Evolutionary conservation across 2,113 vertebrate species (phyloP), one percentile per base, ranked within the genome.

Genomic region (Ceyx melanurus): DNA sequence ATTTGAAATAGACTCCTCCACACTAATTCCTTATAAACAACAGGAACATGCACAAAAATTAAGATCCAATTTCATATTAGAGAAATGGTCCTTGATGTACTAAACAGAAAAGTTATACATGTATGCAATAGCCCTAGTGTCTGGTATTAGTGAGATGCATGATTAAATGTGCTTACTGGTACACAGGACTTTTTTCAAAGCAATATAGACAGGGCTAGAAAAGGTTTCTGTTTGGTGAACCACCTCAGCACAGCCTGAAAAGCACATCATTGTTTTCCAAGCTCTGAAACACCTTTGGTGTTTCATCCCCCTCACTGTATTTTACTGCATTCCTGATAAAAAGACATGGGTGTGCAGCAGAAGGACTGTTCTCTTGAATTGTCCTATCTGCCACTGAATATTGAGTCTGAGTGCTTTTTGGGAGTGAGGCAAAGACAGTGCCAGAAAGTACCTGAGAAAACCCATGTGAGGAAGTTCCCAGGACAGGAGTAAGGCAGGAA

Each of bases 181-280:
- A 9, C 10, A 58, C 46, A 14, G 65, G 11, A 15, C 3, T 11
- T 6, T 45, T 42, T 81, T 58, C 76, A 13, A 22, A 51, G 20
- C 15, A 56, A 5, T 56, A 10, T 0, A 15, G 29, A 33, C 18
- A 37, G 15, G 29, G 17, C 8, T 45, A 42, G 37, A 54, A 53
- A 61, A 71, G 15, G 23, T 8, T 89, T 85, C 2, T 46, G 18
- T 35, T 13, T 42, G 6, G 26, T 10, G 6, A 64, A 26, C 13
- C 7, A 21, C 3, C 31, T 62, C 13, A 13, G 17, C 0, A 2
- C 26, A 60, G 13, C 13, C 19, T 2, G 2, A 48, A 42, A 84
- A 81, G 28, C 66, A 16, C 12, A 15, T 35, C 10, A 9, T n/a
- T 0, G 0, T 42, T 50, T 75, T 23, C 82, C 58, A 58, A 18